Evolutionary conservation across 2,113 vertebrate species (phyloP), one percentile per base, ranked within the genome.

Genomic region (Pleuronectes platessa): DNA sequence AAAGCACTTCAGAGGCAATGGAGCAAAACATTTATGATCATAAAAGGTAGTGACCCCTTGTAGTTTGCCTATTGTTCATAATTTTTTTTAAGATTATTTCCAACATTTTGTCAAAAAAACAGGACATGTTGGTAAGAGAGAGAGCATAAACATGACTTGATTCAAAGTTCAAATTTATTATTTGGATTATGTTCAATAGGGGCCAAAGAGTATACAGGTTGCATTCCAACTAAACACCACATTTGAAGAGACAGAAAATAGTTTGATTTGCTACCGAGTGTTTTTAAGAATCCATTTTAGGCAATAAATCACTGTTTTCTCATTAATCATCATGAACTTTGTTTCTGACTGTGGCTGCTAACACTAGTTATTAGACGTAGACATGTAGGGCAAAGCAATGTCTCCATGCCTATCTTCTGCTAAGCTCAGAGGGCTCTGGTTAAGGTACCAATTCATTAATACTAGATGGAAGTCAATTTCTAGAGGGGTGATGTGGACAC

Each of bases 381-480:
- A 75, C 54, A 66, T 62, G 61, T 31, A 26, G 17, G 13, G 67
- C 47, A 58, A 75, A 61, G n/a, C 54, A 17, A 40, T 11, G 74
- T 65, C 61, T 65, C 58, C 23, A 71, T 24, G 31, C 9, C 64
- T 6, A 70, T 78, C 64, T 68, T 68, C 71, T 31, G 74, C 60
- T 72, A 6, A 27, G 45, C 74, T 23, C 27, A 35, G 45, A 71
- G 51, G 67, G 23, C 76, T 68, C 59, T 62, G 73, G 64, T 68
- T 80, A 70, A 62, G 45, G 78, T 86, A 85, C 54, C 64, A 9
- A 20, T 77, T 79, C 76, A 92, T 92, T 78, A 85, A 92, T 90
- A 87, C 85, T 91, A 89, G 21, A 90, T 87, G 49, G 13, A 13
- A 85, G 89, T 90, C 89, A 88, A 88, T 88, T 75, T 79, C 73